Percentiles rank a stretch among this genome's conserved stretches.
Conservation (phyloP, 2,888 invertebrate genomes). For the Tetropium fuscum region DNA sequence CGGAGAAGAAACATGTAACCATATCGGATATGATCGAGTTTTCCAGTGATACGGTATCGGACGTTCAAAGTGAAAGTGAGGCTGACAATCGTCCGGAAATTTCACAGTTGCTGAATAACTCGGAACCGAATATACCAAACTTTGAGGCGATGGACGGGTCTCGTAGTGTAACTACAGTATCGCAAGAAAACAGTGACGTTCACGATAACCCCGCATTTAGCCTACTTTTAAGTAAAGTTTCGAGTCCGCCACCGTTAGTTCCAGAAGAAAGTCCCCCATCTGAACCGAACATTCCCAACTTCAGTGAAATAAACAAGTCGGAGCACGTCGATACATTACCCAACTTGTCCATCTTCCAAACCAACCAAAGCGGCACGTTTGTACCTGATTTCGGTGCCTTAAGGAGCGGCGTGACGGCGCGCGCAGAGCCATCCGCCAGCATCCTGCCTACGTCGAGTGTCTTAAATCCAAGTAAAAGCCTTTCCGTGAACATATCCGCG, state of each 20-base stretch:
- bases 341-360: background rate
- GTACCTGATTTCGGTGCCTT: conserved; percentile 29
- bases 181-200: conserved; percentile 15
- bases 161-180: background rate
- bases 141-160: conserved; percentile 8
- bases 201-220: conserved; percentile 35
- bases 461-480: conserved; percentile 24
- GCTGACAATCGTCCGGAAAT: conserved; percentile 2
- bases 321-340: background rate
- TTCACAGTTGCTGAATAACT: conserved; percentile 5
- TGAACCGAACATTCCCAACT: conserved; percentile 34
- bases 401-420: conserved; percentile 7
- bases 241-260: background rate
- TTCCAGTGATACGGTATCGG: conserved; percentile 31
- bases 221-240: conserved; percentile 26
- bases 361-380: background rate
- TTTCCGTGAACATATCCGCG: conserved; percentile 20
- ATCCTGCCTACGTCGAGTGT: conserved; percentile 44
- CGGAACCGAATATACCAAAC: conserved; percentile 12
- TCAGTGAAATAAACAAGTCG: conserved; percentile 37
- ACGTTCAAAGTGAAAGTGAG: background rate
- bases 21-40: conserved; percentile 30
- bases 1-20: background rate
- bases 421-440: background rate
- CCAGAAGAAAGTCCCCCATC: background rate